Conservation (phyloP, 2,797 vertebrate species). For the Pitangus sulphuratus region DNA sequence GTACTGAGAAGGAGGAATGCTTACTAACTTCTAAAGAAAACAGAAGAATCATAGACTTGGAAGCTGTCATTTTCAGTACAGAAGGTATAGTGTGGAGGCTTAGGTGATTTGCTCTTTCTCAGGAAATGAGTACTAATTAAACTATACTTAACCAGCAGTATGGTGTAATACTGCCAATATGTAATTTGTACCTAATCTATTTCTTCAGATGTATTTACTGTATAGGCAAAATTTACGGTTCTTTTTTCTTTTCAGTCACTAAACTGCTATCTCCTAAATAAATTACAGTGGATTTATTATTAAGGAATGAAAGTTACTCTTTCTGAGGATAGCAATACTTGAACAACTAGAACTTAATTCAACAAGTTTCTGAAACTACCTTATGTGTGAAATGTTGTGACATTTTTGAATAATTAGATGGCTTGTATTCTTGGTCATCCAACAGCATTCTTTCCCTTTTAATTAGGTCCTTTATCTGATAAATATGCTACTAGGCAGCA, state of each 20-base stretch:
- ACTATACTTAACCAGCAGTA: background rate
- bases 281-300: background rate
- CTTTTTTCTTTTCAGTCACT: background rate
- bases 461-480: background rate
- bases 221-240: background rate
- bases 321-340: background rate
- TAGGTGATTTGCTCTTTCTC: background rate
- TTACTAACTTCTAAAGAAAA: background rate
- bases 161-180: background rate
- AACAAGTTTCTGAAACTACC: background rate
- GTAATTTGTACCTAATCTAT: background rate
- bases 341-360: background rate
- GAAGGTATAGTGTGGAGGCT: background rate
- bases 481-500: background rate
- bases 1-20: background rate
- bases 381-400: fast-evolving
- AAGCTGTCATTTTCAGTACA: background rate
- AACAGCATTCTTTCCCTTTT: background rate
- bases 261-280: background rate
- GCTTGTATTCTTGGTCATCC: background rate
- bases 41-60: background rate
- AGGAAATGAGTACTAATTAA: background rate
- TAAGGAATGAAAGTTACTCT: background rate
- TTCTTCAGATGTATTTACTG: background rate
- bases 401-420: background rate